Evolutionary conservation across 2,113 vertebrate species (phyloP), one percentile per base, ranked within the genome.

Genomic region (Ochotona princeps): DNA sequence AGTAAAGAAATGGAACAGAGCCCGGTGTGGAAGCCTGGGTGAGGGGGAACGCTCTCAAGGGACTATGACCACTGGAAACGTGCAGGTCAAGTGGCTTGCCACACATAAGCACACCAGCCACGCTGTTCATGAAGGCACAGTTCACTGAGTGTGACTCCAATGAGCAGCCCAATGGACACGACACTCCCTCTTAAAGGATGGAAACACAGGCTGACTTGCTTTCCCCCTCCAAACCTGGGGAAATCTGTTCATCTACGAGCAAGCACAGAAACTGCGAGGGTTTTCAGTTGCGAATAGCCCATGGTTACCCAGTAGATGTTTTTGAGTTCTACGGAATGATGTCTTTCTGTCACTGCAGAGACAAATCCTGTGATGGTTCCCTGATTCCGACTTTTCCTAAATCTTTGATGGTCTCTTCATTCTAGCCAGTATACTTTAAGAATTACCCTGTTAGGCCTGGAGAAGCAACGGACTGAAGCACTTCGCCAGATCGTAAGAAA

Each of bases 401-500:
- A 89, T 81, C 70, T 89, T 79, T 32, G 93, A 85, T 95, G 95
- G 88, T 51, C 69, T 91, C 90, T 72, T 73, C 44, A 76, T 94
- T 92, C 83, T 87, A 81, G 91, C 96, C 54, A 96, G 32, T 85
- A 61, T 61, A 69, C 54, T 69, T 15, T 93, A 96, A 96, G 96
- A 97, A 96, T 67, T 90, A 82, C 90, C 57, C 30, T 79, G 35
- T 97, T 94, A 96, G 94, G 87, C 88, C 93, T 94, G 89, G 81
- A 94, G 92, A 96, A 74, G 49, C 91, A 92, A 69, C 80, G 94
- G 85, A 73, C 95, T 80, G 87, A 94, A 83, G 66, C 38, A 94
- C 95, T 93, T 87, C 90, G 85, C 20, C 85, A 89, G 85, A 92
- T 96, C 96, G 96, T 90, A 94, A 92, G 95, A 98, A 97, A 87